Percentiles rank a stretch among this genome's conserved stretches.
phyloP scores from a whole-genome alignment of 2,797 vertebrate species.

The Botia kubotai region DNA sequence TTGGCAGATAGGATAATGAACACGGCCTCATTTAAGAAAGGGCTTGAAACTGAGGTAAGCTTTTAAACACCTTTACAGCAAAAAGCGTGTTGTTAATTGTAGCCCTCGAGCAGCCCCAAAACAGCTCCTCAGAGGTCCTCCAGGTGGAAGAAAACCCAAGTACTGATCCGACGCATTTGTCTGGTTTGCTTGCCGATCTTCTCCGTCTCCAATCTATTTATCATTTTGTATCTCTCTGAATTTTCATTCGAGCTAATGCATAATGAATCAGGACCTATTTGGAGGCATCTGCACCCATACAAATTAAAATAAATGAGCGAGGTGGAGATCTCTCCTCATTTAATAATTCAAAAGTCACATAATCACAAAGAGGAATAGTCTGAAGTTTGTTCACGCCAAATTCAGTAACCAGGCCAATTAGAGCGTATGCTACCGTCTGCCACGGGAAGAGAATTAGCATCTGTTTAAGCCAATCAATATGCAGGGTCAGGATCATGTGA shows the following conservation, averaged over 20 bases:
- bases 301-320: slow-evolving; percentile 68
- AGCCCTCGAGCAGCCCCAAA: slow-evolving; percentile 17
- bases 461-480: slow-evolving; percentile 50
- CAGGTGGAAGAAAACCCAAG: not conserved
- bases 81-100: slow-evolving; percentile 42
- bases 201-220: not conserved
- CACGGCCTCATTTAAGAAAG: slow-evolving; percentile 42
- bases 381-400: slow-evolving; percentile 27
- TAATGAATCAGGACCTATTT: slow-evolving; percentile 65
- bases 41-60: slow-evolving; percentile 56
- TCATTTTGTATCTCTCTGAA: slow-evolving; percentile 38
- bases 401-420: slow-evolving; percentile 42
- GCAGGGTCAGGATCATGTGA: slow-evolving; percentile 46
- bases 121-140: slow-evolving; percentile 18
- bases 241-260: slow-evolving; percentile 57
- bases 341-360: slow-evolving; percentile 43
- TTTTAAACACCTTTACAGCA: slow-evolving; percentile 50
- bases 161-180: not conserved
- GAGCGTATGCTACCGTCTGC: slow-evolving; percentile 41
- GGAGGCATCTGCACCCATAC: slow-evolving; percentile 61
- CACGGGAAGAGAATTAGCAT: slow-evolving; percentile 49
- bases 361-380: slow-evolving; percentile 33
- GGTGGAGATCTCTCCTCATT: slow-evolving; percentile 45
- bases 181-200: not conserved
- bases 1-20: slow-evolving; percentile 56